phyloP scores from a whole-genome alignment of 1,140 invertebrate genomes.

The Drosophila sp. region DNA sequence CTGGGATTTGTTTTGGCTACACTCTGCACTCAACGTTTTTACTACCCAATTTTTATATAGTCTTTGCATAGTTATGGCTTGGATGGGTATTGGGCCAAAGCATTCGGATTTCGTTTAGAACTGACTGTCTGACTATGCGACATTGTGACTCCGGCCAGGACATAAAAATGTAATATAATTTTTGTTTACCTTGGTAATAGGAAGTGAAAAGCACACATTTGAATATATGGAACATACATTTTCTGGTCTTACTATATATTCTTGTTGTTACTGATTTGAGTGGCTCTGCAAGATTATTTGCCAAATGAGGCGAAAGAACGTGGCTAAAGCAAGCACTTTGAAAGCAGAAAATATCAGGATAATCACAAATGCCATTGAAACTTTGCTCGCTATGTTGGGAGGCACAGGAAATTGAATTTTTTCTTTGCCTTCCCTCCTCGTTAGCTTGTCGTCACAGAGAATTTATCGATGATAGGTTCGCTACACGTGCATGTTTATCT shows the following conservation, averaged over 20 bases:
- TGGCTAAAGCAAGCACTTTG: constrained; percentile 26
- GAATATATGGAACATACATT: constrained; percentile 64
- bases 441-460: constrained; percentile 63
- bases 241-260: constrained; percentile 45
- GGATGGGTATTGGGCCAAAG: constrained; percentile 15
- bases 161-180: constrained; percentile 82
- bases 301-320: constrained; percentile 26
- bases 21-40: constrained; percentile 67
- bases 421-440: constrained; percentile 40
- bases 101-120: constrained; percentile 29
- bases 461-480: constrained; percentile 75
- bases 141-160: constrained; percentile 73
- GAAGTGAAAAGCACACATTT: constrained; percentile 76
- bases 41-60: constrained; percentile 60
- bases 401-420: constrained; percentile 75
- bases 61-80: constrained; percentile 59
- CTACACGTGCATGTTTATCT: constrained; percentile 74
- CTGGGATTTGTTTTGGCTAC: constrained; percentile 21
- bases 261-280: constrained; percentile 62
- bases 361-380: constrained; percentile 57
- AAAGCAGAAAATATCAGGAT: constrained; percentile 54
- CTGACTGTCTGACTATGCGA: constrained; percentile 59
- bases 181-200: constrained; percentile 82
- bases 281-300: constrained; percentile 66
- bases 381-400: constrained; percentile 37